These are phyloP conservation scores for Piezodorus guildinii DNA, from an alignment of 1,140 invertebrate genomes.

Conservation along the genomic window DNA sequence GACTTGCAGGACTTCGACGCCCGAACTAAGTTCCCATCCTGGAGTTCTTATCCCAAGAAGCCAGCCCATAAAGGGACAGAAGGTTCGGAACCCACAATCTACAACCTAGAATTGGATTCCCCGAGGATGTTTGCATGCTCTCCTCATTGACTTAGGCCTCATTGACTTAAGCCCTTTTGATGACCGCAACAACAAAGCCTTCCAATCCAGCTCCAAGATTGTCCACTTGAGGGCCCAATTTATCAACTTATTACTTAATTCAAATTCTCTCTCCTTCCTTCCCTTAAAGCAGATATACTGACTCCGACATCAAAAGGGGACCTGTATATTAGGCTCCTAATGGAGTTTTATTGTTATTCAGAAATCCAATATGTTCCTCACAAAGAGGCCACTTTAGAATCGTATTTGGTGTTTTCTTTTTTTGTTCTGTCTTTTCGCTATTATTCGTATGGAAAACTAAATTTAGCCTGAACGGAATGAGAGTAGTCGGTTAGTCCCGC, in stretches of 20 bases:
- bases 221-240: neutral
- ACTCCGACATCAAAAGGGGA: neutral
- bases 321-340: neutral
- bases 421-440: too few relatives aligned
- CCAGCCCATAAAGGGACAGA: too few relatives aligned
- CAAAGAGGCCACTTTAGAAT: too few relatives aligned
- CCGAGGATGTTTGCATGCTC: neutral
- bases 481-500: too few relatives aligned
- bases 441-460: too few relatives aligned
- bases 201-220: neutral
- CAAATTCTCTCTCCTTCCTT: neutral
- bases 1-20: too few relatives aligned
- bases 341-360: conserved; percentile 6
- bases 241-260: conserved; percentile 6
- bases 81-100: too few relatives aligned
- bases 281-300: neutral
- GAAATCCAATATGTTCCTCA: neutral
- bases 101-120: neutral
- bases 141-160: neutral
- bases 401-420: too few relatives aligned
- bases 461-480: too few relatives aligned
- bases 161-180: conserved; percentile 3
- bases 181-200: neutral
- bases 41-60: too few relatives aligned
- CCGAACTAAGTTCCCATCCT: too few relatives aligned